A percentile compares a stretch with the other conserved stretches of the same genome.
Conservation (phyloP, 2,113 vertebrate genomes). For the Agapornis roseicollis region DNA sequence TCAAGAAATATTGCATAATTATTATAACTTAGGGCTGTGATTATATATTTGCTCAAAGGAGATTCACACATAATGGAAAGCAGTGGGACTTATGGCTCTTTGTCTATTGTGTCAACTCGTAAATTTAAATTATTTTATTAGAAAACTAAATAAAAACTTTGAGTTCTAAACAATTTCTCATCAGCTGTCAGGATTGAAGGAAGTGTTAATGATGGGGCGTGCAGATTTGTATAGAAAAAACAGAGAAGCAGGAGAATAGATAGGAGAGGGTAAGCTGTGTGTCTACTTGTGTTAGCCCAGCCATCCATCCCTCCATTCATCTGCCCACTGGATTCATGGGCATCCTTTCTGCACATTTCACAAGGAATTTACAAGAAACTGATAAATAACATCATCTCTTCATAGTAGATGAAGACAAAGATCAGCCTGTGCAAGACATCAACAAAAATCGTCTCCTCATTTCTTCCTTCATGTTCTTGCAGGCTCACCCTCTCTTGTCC, state of each 20-base stretch:
- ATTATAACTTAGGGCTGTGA: conserved; percentile 62
- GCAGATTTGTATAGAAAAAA: neutral
- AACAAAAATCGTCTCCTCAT: neutral
- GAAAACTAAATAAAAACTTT: conserved; percentile 31
- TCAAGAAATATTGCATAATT: conserved; percentile 72
- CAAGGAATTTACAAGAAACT: neutral
- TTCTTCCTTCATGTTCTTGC: neutral
- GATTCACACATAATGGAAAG: conserved; percentile 41
- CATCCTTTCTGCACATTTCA: neutral
- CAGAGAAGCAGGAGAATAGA: neutral
- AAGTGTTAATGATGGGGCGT: neutral
- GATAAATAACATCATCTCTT: neutral
- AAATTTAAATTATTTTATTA: conserved; percentile 63
- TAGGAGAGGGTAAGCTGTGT: neutral
- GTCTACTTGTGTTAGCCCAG: neutral
- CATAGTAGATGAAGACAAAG: neutral
- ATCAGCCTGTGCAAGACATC: neutral
- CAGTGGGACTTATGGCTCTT: conserved; percentile 1
- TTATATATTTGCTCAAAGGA: conserved; percentile 64
- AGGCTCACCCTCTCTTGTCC: neutral
- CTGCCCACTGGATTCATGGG: neutral
- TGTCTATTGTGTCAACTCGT: conserved; percentile 44
- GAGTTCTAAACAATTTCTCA: neutral
- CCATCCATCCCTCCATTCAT: neutral
- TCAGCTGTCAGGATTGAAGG: conserved; percentile 1